phyloP scores from a whole-genome alignment of 2,888 invertebrate species.

The Mesoligia furuncula region DNA sequence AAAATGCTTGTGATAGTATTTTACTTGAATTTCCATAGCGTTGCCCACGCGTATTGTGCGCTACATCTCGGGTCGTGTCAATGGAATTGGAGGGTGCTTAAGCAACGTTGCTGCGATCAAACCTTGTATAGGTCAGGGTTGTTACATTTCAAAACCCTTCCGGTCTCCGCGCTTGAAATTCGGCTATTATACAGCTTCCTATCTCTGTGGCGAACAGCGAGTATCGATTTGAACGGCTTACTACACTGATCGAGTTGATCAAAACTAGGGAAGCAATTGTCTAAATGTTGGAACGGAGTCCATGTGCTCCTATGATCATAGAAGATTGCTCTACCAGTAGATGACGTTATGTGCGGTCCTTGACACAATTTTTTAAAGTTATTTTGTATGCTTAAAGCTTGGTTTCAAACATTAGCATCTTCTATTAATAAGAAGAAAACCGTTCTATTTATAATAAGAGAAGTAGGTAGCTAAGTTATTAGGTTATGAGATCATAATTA shows the following conservation, averaged over 20 bases:
- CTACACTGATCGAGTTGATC: neutral
- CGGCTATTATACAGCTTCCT: neutral
- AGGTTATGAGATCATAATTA: neutral
- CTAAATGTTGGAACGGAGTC: neutral
- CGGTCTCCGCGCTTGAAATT: conserved; percentile 2
- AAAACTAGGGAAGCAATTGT: conserved; percentile 1
- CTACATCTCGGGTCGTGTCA: neutral
- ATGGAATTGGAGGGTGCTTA: conserved; percentile 15
- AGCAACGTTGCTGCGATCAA: conserved; percentile 13
- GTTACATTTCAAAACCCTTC: conserved; percentile 20
- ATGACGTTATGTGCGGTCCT: neutral
- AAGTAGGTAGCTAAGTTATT: neutral
- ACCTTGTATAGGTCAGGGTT: conserved; percentile 10
- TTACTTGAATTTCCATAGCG: neutral
- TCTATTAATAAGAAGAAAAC: neutral
- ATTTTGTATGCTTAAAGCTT: too few species aligned
- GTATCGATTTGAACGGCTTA: neutral
- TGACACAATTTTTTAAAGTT: neutral
- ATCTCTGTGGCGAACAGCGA: neutral
- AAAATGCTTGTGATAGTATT: neutral
- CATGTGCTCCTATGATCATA: neutral
- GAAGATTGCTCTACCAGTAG: too few species aligned
- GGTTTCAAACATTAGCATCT: neutral
- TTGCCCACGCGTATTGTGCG: neutral
- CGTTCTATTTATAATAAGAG: too few species aligned